These are phyloP conservation scores for Limnephilus marmoratus DNA, from an alignment of 2,888 invertebrate genomes.

Conservation along the genomic window DNA sequence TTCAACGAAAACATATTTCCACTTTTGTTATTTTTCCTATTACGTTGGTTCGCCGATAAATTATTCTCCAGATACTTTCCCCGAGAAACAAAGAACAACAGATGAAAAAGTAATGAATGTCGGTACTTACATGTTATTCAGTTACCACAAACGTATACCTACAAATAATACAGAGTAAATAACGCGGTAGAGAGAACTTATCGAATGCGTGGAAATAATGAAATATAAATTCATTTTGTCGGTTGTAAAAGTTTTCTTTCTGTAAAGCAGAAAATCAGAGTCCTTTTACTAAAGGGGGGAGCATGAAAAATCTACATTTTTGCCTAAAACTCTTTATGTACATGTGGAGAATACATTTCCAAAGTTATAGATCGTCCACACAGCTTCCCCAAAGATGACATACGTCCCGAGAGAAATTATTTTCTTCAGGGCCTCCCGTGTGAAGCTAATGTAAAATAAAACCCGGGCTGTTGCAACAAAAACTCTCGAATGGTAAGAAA, in stretches of 20 bases:
- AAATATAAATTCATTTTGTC: background rate
- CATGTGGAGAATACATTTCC: too few relatives aligned
- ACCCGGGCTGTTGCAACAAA: too few relatives aligned
- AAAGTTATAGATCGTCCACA: too few relatives aligned
- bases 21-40: slow-evolving; percentile 2
- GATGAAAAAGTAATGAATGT: background rate
- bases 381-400: too few relatives aligned
- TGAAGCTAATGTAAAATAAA: too few relatives aligned
- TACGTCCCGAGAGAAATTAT: too few relatives aligned
- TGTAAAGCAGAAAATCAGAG: background rate
- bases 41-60: background rate
- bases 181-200: background rate
- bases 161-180: background rate
- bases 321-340: too few relatives aligned
- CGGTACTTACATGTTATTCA: background rate
- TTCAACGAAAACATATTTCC: background rate
- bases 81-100: background rate
- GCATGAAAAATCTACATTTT: too few relatives aligned
- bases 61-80: background rate
- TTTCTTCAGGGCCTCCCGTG: too few relatives aligned
- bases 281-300: too few relatives aligned
- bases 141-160: background rate
- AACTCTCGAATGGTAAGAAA: too few relatives aligned
- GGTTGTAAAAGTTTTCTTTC: background rate
- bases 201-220: background rate